phyloP scores from a whole-genome alignment of 2,113 vertebrate genomes.

The Channa argus region DNA sequence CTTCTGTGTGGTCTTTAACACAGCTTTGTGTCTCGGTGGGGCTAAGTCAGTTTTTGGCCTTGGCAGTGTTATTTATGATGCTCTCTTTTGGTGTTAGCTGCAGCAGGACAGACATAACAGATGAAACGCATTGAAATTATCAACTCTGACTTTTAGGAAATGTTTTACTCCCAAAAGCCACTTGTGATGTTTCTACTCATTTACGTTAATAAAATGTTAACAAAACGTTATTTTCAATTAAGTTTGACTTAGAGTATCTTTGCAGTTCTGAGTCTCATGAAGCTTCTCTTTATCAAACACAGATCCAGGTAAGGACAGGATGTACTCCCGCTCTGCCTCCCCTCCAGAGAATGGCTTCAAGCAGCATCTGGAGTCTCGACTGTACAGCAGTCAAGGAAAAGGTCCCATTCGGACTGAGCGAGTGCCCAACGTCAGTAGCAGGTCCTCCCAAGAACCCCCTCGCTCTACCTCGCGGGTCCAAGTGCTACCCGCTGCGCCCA shows the following conservation, averaged over 20 bases:
- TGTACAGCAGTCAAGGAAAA: constrained; percentile 90
- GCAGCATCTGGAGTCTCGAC: constrained; percentile 78
- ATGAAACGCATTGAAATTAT: constrained; percentile 16
- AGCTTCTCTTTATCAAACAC: constrained; percentile 5
- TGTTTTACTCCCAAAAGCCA: not conserved
- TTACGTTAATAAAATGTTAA: no score
- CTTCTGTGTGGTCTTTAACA: constrained; percentile 9
- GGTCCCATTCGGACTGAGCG: constrained; percentile 83
- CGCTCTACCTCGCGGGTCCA: constrained; percentile 66
- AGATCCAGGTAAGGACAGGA: constrained; percentile 85
- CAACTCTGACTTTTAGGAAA: constrained; percentile 2
- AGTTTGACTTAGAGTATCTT: not conserved
- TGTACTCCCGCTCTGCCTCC: constrained; percentile 84
- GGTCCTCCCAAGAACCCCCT: constrained; percentile 58
- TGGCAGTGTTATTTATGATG: constrained; percentile 19
- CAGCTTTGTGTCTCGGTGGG: constrained; percentile 26
- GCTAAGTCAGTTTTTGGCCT: constrained; percentile 6
- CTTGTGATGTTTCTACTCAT: no score
- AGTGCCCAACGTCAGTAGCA: constrained; percentile 66
- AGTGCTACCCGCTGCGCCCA: constrained; percentile 43
- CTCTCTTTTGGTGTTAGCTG: constrained; percentile 9
- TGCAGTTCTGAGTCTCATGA: not conserved
- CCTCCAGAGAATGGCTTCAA: constrained; percentile 87
- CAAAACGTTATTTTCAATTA: not conserved
- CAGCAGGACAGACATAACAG: not conserved